A percentile compares a stretch with the other conserved stretches of the same genome.
phyloP scores from a whole-genome alignment of 2,113 vertebrate genomes.

The Oplegnathus fasciatus region DNA sequence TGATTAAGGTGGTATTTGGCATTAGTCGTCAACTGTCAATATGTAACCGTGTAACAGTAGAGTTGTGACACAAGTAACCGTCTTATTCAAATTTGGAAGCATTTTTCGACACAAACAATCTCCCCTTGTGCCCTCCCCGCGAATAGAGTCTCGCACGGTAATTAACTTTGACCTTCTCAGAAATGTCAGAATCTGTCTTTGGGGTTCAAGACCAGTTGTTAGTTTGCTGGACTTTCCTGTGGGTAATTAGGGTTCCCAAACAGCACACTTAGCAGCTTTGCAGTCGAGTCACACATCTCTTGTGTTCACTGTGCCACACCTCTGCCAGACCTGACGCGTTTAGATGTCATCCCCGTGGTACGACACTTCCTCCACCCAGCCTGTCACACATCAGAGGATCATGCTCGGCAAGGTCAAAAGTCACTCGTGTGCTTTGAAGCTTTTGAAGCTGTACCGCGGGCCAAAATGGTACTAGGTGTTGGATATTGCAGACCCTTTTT shows the following conservation, averaged over 20 bases:
- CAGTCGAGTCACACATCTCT: conserved; percentile 45
- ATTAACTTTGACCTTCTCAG: conserved; percentile 76
- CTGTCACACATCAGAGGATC: conserved; percentile 59
- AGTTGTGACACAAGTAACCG: conserved; percentile 29
- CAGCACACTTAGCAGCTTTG: conserved; percentile 27
- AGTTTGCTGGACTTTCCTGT: conserved; percentile 43
- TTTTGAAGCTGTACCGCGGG: conserved; percentile 56
- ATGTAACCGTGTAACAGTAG: conserved; percentile 11
- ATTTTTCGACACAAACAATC: conserved; percentile 48
- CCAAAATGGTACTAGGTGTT: conserved; percentile 52
- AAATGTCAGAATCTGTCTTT: conserved; percentile 76
- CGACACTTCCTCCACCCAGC: conserved; percentile 30
- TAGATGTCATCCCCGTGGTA: conserved; percentile 25
- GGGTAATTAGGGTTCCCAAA: conserved; percentile 65
- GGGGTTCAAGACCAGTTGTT: conserved; percentile 52
- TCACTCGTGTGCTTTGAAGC: conserved; percentile 68
- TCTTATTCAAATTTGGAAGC: conserved; percentile 37
- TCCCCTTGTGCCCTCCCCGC: conserved; percentile 10
- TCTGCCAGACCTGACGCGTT: conserved; percentile 20
- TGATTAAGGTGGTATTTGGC: conserved; percentile 6
- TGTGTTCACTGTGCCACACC: neutral
- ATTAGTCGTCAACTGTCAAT: neutral
- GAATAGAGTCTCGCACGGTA: conserved; percentile 45
- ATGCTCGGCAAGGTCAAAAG: conserved; percentile 60
- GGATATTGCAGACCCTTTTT: conserved; percentile 54